phyloP scores from a whole-genome alignment of 2,113 vertebrate genomes.

The Tenrec ecaudatus region DNA sequence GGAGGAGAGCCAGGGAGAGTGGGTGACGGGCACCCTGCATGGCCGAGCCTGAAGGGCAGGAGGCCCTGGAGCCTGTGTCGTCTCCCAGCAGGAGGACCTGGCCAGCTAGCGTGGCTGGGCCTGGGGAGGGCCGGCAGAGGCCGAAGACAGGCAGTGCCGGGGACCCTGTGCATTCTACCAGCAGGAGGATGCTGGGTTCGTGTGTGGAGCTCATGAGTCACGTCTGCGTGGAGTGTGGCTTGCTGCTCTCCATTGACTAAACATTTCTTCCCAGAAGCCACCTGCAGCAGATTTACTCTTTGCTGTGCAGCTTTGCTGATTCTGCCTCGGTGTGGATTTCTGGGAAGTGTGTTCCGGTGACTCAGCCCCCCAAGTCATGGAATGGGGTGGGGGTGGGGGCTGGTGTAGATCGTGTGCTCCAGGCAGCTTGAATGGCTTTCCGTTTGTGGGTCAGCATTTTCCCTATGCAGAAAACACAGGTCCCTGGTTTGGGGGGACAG shows the following conservation, averaged over 20 bases:
- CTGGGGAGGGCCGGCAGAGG: no score
- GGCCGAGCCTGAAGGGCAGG: no score
- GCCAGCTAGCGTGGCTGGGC: no score
- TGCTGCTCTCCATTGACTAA: slow-evolving; percentile 14
- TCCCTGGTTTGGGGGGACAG: neutral
- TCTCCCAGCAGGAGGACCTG: no score
- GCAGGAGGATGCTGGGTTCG: neutral
- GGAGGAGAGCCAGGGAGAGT: neutral
- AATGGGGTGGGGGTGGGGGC: neutral
- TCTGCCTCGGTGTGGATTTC: neutral
- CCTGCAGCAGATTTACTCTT: neutral
- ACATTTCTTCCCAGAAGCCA: slow-evolving; percentile 61
- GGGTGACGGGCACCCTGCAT: no score
- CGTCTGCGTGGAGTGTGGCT: neutral
- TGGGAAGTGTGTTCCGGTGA: slow-evolving; percentile 13
- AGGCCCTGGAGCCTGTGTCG: no score
- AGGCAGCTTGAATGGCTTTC: neutral
- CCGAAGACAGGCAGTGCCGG: no score
- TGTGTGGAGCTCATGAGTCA: neutral
- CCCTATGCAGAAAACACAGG: neutral
- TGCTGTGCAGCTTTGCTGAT: neutral
- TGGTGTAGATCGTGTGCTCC: neutral
- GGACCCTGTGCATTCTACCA: no score
- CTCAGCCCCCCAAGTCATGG: neutral
- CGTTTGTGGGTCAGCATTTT: neutral